Evolutionary conservation across 1,140 invertebrate species (phyloP).

Genomic region (Zaprionus capensis): DNA sequence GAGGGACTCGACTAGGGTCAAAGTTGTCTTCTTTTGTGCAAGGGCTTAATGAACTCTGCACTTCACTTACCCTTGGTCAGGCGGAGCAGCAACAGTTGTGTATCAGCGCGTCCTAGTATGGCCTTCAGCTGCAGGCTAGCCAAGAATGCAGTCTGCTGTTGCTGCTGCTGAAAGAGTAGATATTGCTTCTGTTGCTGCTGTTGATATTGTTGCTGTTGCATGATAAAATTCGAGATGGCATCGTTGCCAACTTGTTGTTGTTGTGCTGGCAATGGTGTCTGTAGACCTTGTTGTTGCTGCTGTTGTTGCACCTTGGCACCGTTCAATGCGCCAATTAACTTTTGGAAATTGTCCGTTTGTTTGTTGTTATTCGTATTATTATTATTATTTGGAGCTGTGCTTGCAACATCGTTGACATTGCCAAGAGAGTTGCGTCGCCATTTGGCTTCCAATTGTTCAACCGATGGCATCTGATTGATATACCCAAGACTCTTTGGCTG

Average conservation of each 20-base stretch:
- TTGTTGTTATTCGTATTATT: conserved; percentile 32
- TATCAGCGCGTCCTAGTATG: conserved; percentile 73
- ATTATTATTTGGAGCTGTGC: neutral
- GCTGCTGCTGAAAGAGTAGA: conserved; percentile 72
- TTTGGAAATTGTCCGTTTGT: conserved; percentile 72
- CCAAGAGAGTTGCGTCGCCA: conserved; percentile 76
- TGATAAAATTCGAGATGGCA: conserved; percentile 76
- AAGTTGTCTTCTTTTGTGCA: too few relatives aligned
- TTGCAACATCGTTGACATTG: conserved; percentile 13
- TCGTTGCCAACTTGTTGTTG: conserved; percentile 47
- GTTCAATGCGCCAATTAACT: conserved; percentile 69
- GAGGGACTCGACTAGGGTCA: too few relatives aligned
- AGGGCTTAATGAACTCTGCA: neutral
- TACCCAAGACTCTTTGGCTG: conserved; percentile 60
- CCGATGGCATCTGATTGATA: conserved; percentile 66
- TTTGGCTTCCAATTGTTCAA: conserved; percentile 79
- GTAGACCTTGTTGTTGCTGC: conserved; percentile 15
- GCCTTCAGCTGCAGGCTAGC: conserved; percentile 78
- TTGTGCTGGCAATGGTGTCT: conserved; percentile 16
- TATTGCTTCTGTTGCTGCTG: conserved; percentile 77
- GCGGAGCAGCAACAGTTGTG: conserved; percentile 70
- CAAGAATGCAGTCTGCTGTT: conserved; percentile 77
- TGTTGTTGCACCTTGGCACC: conserved; percentile 37
- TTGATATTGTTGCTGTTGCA: conserved; percentile 76
- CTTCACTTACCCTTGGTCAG: conserved; percentile 72